Base-by-base conservation (phyloP, 2,888 invertebrate genomes). In the Hetaerina titia region DNA sequence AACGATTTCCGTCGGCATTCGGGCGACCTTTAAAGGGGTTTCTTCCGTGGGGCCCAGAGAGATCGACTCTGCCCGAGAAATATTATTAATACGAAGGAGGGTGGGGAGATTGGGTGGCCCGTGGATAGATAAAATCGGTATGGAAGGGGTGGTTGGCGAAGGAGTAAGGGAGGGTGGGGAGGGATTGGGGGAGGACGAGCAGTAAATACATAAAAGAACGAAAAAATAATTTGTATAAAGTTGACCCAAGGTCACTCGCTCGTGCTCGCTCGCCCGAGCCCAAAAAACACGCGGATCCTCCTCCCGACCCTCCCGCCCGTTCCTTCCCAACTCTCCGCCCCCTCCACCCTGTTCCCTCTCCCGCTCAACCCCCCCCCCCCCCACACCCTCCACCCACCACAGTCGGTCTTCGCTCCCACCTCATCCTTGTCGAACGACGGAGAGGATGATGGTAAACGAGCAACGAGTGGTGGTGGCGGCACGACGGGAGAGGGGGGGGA, bases 121-220 rank as follows among this genome's bases (percentile, higher is more conserved):
- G 69, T 9, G 69, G 11, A 15, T 11, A 15, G 81, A 81, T 81
- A 31, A 9, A 45, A 1, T 45, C 45, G 45, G 45, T 45, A 45
- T 0, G 31, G 2, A 11, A 69, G 8, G 25, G 81, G 81, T 69
- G 69, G 69, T 9, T n/a, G n/a, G 22, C 4, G 31, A 31, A 31
- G 25, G 69, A 22, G 31, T 81, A 13, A n/a, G 25, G 25, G 25
- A 13, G 87, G 45, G 63, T 58, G 74, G 58, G 88, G 74, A 92
- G 56, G 89, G 95, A 96, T 96, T 96, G 96, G 96, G 96, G 96
- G 96, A 56, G 31, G 69, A 56, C 45, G 64, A 63, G 45, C 63
- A 56, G 22, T 9, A 89, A 69, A 63, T 74, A 74, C 22, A 56
- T 11, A 45, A 74, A 56, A 74, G 92, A 31, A 63, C 58, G 60